Evolutionary conservation across 2,888 invertebrate species (phyloP).

Genomic region (Chaitophorus viminalis): DNA sequence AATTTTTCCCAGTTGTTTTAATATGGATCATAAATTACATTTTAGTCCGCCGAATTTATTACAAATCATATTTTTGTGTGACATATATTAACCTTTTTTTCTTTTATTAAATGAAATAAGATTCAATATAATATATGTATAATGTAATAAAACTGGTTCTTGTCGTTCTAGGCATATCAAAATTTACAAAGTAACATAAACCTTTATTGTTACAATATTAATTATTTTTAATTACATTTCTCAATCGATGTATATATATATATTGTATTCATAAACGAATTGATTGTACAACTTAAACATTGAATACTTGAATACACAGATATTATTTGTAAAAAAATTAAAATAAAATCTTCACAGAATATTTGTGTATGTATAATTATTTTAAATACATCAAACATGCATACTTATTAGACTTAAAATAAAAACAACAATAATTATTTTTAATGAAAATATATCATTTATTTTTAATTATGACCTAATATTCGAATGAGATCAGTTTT

Average conservation of each 20-base stretch:
- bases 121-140: background rate
- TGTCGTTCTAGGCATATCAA: background rate
- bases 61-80: background rate
- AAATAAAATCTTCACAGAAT: background rate
- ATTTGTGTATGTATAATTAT: background rate
- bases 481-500: slow-evolving; percentile 51
- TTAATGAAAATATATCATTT: slow-evolving; percentile 20
- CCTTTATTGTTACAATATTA: background rate
- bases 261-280: background rate
- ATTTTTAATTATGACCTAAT: slow-evolving; percentile 11
- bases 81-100: background rate
- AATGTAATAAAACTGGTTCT: background rate
- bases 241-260: background rate
- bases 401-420: background rate
- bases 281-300: background rate
- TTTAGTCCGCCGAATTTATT: background rate
- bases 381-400: no score
- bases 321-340: background rate
- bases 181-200: background rate
- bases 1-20: no score
- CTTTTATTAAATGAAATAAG: no score
- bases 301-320: background rate
- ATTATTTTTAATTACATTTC: background rate
- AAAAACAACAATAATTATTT: background rate
- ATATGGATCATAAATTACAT: no score